Conservation (phyloP, 2,888 invertebrate genomes). For the Pseudanteris insignis region DNA sequence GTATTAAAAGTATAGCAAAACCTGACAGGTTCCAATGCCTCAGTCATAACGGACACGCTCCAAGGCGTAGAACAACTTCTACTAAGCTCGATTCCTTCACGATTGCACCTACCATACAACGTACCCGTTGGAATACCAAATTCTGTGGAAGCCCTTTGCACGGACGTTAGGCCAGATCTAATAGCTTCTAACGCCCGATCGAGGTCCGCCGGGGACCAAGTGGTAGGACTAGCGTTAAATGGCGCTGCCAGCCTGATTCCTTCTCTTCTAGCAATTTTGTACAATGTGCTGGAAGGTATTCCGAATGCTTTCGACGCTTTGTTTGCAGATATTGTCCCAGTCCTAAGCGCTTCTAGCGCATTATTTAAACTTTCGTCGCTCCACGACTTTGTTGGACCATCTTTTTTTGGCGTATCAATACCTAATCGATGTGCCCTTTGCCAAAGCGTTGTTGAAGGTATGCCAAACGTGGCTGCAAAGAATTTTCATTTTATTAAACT, state of each 20-base stretch:
- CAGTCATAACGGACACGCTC: constrained; percentile 93
- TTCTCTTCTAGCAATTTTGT: constrained; percentile 90
- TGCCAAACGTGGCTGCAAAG: constrained; percentile 81
- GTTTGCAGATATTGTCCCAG: constrained; percentile 87
- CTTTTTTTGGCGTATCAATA: constrained; percentile 91
- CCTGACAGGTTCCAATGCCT: constrained; percentile 89
- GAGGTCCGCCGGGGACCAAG: constrained; percentile 86
- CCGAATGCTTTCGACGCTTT: constrained; percentile 92
- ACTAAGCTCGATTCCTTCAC: constrained; percentile 88
- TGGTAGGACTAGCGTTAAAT: constrained; percentile 89
- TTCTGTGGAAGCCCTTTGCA: constrained; percentile 86
- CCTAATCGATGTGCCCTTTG: constrained; percentile 88
- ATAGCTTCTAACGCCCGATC: constrained; percentile 84
- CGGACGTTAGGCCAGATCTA: constrained; percentile 81
- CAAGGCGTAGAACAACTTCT: constrained; percentile 91
- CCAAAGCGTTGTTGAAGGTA: constrained; percentile 91
- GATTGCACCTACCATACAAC: constrained; percentile 86
- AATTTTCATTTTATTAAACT: too few species aligned
- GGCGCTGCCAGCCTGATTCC: constrained; percentile 89
- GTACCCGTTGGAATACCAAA: constrained; percentile 91
- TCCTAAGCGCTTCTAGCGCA: constrained; percentile 83
- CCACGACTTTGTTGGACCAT: constrained; percentile 88
- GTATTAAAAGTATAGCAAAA: too few species aligned
- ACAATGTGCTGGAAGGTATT: constrained; percentile 89
- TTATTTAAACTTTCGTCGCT: constrained; percentile 84